Conservation (phyloP, 2,797 vertebrate species). For the Mionectes olivaceus region DNA sequence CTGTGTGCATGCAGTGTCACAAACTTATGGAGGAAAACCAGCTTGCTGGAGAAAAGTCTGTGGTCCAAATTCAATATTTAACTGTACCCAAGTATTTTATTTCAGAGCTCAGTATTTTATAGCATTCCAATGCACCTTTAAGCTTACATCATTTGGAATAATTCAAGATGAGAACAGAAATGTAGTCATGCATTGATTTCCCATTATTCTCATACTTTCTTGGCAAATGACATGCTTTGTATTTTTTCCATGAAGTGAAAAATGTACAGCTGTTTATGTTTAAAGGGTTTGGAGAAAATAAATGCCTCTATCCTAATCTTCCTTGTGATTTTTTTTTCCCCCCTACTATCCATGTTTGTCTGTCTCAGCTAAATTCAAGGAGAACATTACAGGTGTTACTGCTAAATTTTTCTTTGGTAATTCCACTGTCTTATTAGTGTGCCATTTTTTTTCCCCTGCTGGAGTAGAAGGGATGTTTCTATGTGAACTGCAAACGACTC, state of each 20-base stretch:
- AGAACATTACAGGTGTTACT: not conserved
- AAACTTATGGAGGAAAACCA: not conserved
- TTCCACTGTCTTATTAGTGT: not conserved
- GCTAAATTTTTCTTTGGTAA: not conserved
- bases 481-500: not conserved
- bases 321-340: not conserved
- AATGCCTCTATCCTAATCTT: not conserved
- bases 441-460: accelerated
- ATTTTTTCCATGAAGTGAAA: slow-evolving; percentile 3
- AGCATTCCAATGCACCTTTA: not conserved
- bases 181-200: slow-evolving; percentile 36
- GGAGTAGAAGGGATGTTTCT: not conserved
- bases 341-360: not conserved
- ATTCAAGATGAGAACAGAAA: slow-evolving; percentile 28
- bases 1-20: accelerated
- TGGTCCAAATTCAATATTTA: not conserved
- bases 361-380: not conserved
- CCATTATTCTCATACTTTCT: slow-evolving; percentile 27
- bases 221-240: not conserved
- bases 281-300: not conserved
- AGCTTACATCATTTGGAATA: slow-evolving; percentile 24
- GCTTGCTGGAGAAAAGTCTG: not conserved
- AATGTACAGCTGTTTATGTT: slow-evolving; percentile 15
- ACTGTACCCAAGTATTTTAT: not conserved
- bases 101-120: not conserved